These are phyloP conservation scores for Gavialis gangeticus DNA, from an alignment of 2,113 vertebrate species.

Conservation along the genomic window DNA sequence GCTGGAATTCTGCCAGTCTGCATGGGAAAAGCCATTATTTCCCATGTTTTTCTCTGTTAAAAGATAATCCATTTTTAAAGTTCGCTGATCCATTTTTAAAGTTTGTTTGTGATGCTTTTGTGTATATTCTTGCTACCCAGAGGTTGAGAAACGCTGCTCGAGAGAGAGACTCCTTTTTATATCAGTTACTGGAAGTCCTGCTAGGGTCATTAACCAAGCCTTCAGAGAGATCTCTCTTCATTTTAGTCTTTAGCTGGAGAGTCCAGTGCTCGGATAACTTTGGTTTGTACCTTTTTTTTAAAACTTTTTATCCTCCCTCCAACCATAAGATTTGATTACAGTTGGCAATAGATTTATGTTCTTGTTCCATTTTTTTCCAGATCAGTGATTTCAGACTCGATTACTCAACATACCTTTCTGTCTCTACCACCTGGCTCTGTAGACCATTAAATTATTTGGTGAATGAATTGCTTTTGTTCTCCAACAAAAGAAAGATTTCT, in stretches of 20 bases:
- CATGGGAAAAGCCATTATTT: no score
- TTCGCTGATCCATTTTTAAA: no score
- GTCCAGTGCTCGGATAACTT: background rate
- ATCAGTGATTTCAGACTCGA: conserved; percentile 60
- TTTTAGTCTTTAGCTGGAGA: background rate
- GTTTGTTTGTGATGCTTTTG: no score
- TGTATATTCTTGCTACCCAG: no score
- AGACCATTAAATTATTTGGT: conserved; percentile 57
- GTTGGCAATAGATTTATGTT: conserved; percentile 33
- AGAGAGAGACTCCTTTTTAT: background rate
- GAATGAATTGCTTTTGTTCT: conserved; percentile 60
- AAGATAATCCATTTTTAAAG: no score
- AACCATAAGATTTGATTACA: conserved; percentile 41
- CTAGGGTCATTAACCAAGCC: background rate
- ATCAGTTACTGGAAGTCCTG: background rate
- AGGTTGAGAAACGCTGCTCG: no score
- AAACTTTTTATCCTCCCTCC: background rate
- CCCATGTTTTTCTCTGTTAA: no score
- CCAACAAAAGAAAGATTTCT: conserved; percentile 49
- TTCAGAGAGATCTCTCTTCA: background rate
- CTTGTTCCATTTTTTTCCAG: conserved; percentile 56
- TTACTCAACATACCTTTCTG: conserved; percentile 37
- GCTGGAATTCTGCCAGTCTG: no score
- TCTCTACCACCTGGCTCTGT: conserved; percentile 45
- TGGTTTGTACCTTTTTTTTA: background rate